Evolutionary conservation across 2,888 invertebrate genomes (phyloP).

Genomic region (Pecten maximus): DNA sequence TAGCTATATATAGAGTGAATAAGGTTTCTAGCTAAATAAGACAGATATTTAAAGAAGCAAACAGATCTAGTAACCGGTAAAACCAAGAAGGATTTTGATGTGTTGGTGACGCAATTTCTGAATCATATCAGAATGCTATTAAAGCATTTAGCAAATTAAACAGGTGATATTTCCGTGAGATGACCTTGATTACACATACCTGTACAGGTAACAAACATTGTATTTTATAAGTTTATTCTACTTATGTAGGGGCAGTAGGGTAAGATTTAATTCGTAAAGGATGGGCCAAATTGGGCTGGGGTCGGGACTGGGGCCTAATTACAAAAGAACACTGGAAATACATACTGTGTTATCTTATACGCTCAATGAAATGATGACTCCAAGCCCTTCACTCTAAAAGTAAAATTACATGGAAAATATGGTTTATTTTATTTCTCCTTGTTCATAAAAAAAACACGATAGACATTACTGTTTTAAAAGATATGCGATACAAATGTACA

Average conservation of each 20-base stretch:
- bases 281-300: conserved; percentile 35
- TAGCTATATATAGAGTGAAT: too few relatives aligned
- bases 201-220: not conserved
- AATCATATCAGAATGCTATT: too few relatives aligned
- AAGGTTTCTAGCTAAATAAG: too few relatives aligned
- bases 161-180: too few relatives aligned
- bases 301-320: conserved; percentile 39
- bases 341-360: conserved; percentile 24
- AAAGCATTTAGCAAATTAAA: too few relatives aligned
- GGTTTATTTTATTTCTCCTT: not conserved
- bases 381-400: conserved; percentile 37
- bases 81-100: too few relatives aligned
- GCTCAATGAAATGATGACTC: conserved; percentile 20
- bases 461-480: not conserved
- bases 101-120: too few relatives aligned
- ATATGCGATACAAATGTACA: not conserved
- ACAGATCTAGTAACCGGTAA: too few relatives aligned
- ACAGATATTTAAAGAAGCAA: too few relatives aligned
- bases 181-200: too few relatives aligned
- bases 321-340: conserved; percentile 27
- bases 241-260: not conserved
- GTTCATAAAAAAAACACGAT: not conserved
- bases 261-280: not conserved
- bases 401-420: conserved; percentile 4
- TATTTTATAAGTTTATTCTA: not conserved